Conservation (phyloP, 2,113 vertebrate genomes). For the Spea bombifrons region DNA sequence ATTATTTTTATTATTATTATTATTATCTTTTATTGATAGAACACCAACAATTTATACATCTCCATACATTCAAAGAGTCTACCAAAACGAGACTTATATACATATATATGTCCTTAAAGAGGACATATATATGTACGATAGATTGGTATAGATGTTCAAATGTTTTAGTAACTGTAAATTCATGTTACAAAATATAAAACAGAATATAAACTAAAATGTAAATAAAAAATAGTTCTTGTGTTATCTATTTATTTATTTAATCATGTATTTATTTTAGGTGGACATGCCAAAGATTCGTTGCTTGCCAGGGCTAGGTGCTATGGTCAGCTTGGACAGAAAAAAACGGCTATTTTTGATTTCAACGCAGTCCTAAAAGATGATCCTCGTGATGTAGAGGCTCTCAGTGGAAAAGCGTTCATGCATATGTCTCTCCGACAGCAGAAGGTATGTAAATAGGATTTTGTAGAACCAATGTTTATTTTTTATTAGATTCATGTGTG, state of each 20-base stretch:
- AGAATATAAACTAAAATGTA: not conserved
- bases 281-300: conserved; percentile 73
- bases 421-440: conserved; percentile 79
- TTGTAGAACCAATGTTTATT: too few relatives aligned
- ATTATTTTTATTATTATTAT: too few relatives aligned
- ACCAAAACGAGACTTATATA: too few relatives aligned
- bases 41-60: too few relatives aligned
- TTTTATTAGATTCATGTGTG: too few relatives aligned
- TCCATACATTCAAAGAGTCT: too few relatives aligned
- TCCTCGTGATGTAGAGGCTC: conserved; percentile 71
- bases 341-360: conserved; percentile 90
- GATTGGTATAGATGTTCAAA: too few relatives aligned
- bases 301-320: conserved; percentile 83
- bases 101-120: too few relatives aligned
- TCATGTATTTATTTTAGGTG: conserved; percentile 61
- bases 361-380: conserved; percentile 74
- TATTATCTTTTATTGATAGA: too few relatives aligned
- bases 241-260: not conserved
- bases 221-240: not conserved
- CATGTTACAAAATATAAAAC: too few relatives aligned
- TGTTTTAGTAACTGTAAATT: too few relatives aligned
- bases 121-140: too few relatives aligned
- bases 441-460: conserved; percentile 66
- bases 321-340: conserved; percentile 78
- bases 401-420: conserved; percentile 82